Evolutionary conservation across 1,140 invertebrate species (phyloP).

Genomic region (Heliconius nattereri): DNA sequence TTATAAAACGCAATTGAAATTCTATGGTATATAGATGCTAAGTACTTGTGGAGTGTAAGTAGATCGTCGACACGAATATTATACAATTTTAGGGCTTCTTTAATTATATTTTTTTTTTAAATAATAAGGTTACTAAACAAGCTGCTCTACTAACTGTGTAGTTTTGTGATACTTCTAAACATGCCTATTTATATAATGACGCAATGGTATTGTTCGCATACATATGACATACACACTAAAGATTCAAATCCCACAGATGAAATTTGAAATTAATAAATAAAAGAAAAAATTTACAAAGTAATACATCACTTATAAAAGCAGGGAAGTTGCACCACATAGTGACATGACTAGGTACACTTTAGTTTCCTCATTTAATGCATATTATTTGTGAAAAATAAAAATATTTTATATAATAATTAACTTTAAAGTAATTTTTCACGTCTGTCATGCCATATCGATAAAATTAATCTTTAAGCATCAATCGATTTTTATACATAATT

Average conservation of each 20-base stretch:
- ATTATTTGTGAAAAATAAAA: too few relatives aligned
- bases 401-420: background rate
- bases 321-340: too few relatives aligned
- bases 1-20: background rate
- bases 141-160: too few relatives aligned
- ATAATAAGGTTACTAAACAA: background rate
- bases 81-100: background rate
- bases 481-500: background rate
- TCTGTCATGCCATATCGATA: background rate
- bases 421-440: background rate
- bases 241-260: too few relatives aligned
- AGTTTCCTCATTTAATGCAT: too few relatives aligned
- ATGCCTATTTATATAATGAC: background rate
- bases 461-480: background rate
- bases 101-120: background rate
- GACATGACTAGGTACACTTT: too few relatives aligned
- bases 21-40: background rate
- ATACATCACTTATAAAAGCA: too few relatives aligned
- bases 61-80: constrained; percentile 7
- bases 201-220: background rate
- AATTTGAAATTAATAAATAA: too few relatives aligned
- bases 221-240: too few relatives aligned
- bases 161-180: background rate
- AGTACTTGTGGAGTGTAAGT: background rate
- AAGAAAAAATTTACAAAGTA: too few relatives aligned